phyloP scores from a whole-genome alignment of 2,797 vertebrate species.

The Caiman crocodilus region DNA sequence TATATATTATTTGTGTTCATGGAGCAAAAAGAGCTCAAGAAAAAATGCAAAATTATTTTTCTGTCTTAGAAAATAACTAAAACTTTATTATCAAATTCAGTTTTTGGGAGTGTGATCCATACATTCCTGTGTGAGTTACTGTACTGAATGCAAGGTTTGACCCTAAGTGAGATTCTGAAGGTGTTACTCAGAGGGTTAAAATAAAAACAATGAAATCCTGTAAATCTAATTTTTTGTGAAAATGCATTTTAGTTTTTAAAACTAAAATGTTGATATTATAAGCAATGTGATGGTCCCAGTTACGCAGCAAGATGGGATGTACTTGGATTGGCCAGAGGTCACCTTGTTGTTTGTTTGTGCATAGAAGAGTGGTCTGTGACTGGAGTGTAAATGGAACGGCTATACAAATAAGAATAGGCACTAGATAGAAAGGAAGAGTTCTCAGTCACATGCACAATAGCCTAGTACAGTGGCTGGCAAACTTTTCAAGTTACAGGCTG shows the following conservation, averaged over 20 bases:
- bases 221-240: not conserved
- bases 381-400: not conserved
- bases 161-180: not conserved
- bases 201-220: not conserved
- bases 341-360: not conserved
- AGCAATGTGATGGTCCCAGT: not conserved
- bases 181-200: not conserved
- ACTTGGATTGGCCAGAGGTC: not conserved
- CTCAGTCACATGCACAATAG: not conserved
- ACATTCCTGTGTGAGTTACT: not conserved
- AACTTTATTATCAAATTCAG: not conserved
- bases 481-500: too few species aligned
- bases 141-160: not conserved
- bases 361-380: not conserved
- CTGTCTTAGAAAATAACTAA: not conserved
- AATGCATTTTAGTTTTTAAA: not conserved
- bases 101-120: not conserved
- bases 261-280: not conserved
- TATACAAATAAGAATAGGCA: not conserved
- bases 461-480: not conserved
- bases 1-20: slow-evolving; percentile 26
- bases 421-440: not conserved
- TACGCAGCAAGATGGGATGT: too few species aligned
- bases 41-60: not conserved
- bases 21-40: not conserved